Conservation (phyloP, 2,888 invertebrate genomes). For the Amphipoea lucens region DNA sequence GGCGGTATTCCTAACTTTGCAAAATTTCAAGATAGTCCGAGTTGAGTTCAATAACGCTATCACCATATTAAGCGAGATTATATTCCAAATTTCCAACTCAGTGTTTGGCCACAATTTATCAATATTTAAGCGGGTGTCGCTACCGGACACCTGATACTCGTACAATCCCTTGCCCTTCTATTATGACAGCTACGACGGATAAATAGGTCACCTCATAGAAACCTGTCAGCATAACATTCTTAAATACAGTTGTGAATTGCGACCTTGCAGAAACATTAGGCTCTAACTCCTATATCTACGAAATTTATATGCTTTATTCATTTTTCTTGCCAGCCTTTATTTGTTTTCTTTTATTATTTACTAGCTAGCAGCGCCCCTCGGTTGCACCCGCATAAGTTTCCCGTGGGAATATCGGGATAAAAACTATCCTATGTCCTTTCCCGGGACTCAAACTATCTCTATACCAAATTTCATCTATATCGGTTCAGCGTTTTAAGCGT, state of each 20-base stretch:
- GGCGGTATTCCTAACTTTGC: not conserved
- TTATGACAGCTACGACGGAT: constrained; percentile 15
- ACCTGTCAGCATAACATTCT: not conserved
- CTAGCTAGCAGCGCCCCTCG: no score
- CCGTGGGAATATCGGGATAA: no score
- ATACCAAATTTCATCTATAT: no score
- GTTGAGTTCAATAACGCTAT: not conserved
- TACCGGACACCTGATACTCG: constrained; percentile 24
- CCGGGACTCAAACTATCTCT: no score
- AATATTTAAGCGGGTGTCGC: constrained; percentile 42
- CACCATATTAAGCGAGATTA: not conserved
- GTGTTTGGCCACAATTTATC: constrained; percentile 6
- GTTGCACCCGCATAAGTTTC: no score
- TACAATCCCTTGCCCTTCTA: not conserved
- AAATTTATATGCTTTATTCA: not conserved
- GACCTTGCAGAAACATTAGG: not conserved
- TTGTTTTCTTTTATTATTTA: no score
- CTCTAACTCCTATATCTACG: not conserved
- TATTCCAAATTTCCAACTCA: constrained; percentile 14
- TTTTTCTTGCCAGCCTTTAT: not conserved
- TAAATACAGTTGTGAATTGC: not conserved
- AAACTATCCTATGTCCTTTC: no score
- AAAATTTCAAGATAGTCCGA: not conserved
- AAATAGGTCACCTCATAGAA: constrained; percentile 30
- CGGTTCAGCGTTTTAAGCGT: no score